Base-by-base conservation (phyloP, 1,140 invertebrate species). In the Adoxophyes honmai region DNA sequence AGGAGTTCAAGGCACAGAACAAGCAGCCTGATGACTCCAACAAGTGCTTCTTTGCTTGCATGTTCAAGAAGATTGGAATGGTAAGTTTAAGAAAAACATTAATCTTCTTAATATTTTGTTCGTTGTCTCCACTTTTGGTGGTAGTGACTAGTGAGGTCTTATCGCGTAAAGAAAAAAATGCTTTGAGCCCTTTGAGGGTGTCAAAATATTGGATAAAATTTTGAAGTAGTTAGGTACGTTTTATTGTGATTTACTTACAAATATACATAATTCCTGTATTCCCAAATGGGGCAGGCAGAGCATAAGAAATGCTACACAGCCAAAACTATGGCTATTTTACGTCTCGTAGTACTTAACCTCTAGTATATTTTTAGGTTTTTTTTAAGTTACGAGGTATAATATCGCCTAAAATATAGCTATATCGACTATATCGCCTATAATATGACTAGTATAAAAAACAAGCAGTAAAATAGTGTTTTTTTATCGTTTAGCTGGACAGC, bases 41-140 rank as follows among this genome's bases (percentile, higher is more conserved):
- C 5, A 9, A 72, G 1, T 85, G 81, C 18, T 44, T 79, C 13
- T 53, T 75, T 15, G 73, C 61, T 18, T 85, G 81, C 36, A 52
- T 85, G 6, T 71, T 77, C 34, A 78, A 79, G 63, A 84, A 74
- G 53, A 61, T 62, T 9, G 60, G 66, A 33, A 36, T 81, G 38
- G 81, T 84, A 59, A 75, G 75, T 72, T n/a, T n/a, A 34, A 5
- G 16, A 34, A 15, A 13, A 35, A 53, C 42, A 38, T n/a, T n/a
- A n/a, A n/a, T 34, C 35, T 13, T 57, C 34, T 6, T 1, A 51
- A 7, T 38, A 15, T 35, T 9, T 14, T 36, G 8, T 56, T 55
- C 11, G 6, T n/a, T n/a, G n/a, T n/a, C n/a, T n/a, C n/a, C n/a
- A n/a, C n/a, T n/a, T n/a, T n/a, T n/a, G n/a, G 21, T 57, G n/a